Conservation (phyloP, 2,888 invertebrate species). For the Elaeidobius kamerunicus region DNA sequence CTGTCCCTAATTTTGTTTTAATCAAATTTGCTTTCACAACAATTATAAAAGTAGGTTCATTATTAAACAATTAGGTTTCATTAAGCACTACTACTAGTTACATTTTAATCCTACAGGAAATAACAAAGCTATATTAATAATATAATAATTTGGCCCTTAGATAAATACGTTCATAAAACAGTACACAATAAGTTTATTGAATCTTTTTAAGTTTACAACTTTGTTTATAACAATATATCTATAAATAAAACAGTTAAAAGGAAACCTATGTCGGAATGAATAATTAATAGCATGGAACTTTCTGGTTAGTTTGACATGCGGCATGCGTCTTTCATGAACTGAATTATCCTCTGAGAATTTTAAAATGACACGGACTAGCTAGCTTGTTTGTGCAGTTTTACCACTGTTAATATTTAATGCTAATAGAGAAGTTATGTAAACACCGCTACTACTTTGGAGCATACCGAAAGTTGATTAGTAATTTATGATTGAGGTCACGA, state of each 20-base stretch:
- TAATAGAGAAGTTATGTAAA: constrained; percentile 31
- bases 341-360: constrained; percentile 31
- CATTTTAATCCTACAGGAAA: too few species aligned
- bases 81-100: too few species aligned
- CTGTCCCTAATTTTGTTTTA: too few species aligned
- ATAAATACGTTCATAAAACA: too few species aligned
- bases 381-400: constrained; percentile 29
- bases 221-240: too few species aligned
- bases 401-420: constrained; percentile 30
- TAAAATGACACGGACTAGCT: constrained; percentile 29
- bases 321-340: constrained; percentile 31
- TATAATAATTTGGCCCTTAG: too few species aligned
- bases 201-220: too few species aligned
- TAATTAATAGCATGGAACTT: constrained; percentile 20
- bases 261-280: constrained; percentile 25
- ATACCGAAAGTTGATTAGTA: constrained; percentile 17
- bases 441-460: constrained; percentile 16
- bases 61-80: too few species aligned
- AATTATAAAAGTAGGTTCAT: too few species aligned
- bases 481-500: constrained; percentile 14
- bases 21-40: background rate
- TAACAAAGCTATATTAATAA: too few species aligned
- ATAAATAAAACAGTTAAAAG: too few species aligned
- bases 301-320: constrained; percentile 25
- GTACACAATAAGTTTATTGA: too few species aligned